Conservation (phyloP, 1,140 invertebrate genomes). For the Globodera ellingtonae region DNA sequence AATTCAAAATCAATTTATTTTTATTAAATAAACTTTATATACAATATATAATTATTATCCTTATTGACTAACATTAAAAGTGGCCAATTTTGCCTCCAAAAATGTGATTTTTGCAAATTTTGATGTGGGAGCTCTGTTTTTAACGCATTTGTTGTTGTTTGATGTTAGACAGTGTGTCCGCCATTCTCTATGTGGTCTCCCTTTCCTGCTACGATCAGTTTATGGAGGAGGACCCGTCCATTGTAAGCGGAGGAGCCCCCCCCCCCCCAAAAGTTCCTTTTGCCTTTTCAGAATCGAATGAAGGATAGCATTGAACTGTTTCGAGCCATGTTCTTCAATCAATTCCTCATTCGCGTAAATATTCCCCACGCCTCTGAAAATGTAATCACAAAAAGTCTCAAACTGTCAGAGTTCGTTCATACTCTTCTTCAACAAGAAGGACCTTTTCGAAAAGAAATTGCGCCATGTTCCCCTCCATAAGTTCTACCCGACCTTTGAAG, state of each 20-base stretch:
- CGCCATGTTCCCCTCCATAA: conserved; percentile 39
- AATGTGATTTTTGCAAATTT: no score
- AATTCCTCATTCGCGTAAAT: conserved; percentile 34
- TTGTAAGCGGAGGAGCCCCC: conserved; percentile 27
- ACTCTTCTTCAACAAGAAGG: conserved; percentile 53
- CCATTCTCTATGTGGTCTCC: conserved; percentile 47
- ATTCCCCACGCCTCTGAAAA: neutral
- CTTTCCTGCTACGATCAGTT: conserved; percentile 51
- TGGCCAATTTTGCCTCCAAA: no score
- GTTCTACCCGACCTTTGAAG: conserved; percentile 48
- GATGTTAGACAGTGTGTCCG: conserved; percentile 46
- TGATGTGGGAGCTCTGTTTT: neutral
- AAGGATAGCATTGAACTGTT: conserved; percentile 49
- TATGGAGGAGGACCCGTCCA: conserved; percentile 50
- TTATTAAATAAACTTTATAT: no score
- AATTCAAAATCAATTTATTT: no score
- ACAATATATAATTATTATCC: no score
- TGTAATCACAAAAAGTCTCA: neutral
- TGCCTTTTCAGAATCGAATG: conserved; percentile 45
- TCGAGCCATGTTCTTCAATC: conserved; percentile 42
- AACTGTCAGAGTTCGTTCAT: conserved; percentile 42
- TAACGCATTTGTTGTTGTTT: neutral
- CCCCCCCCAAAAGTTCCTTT: neutral
- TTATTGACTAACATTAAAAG: no score
- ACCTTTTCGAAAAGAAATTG: conserved; percentile 50